These are phyloP conservation scores for Lepidurus couesii DNA, from an alignment of 1,140 invertebrate genomes.

Conservation along the genomic window DNA sequence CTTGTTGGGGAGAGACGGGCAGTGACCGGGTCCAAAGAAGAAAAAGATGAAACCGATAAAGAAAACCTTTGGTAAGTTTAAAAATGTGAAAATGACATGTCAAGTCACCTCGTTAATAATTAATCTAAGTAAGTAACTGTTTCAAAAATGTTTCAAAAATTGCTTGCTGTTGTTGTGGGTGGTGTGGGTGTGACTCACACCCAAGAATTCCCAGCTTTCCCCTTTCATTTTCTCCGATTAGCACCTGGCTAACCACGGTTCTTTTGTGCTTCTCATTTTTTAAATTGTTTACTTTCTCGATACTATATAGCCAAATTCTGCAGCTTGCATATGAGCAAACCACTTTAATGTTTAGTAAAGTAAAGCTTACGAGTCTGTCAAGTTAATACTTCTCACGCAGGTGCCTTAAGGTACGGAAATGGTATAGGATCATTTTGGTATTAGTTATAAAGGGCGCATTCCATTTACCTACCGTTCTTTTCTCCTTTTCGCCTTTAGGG, in stretches of 20 bases:
- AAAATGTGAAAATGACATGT: background rate
- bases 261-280: no score
- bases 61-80: slow-evolving; percentile 47
- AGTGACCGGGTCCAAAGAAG: slow-evolving; percentile 34
- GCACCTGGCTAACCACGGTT: background rate
- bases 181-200: background rate
- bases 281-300: no score
- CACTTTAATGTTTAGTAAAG: background rate
- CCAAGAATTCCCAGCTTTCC: background rate
- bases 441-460: background rate
- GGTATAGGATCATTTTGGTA: background rate
- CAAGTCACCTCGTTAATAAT: background rate
- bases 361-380: background rate
- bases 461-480: slow-evolving; percentile 5
- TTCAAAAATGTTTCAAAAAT: slow-evolving; percentile 28
- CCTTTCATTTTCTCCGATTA: background rate
- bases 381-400: background rate
- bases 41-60: slow-evolving; percentile 43
- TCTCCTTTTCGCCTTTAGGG: slow-evolving; percentile 58
- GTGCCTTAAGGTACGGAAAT: slow-evolving; percentile 23
- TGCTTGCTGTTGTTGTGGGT: slow-evolving; percentile 26
- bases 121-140: slow-evolving; percentile 24
- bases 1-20: background rate
- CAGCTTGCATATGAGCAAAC: background rate
- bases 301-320: no score